These are phyloP conservation scores for Euplexia lucipara DNA, from an alignment of 2,888 invertebrate genomes.

Conservation along the genomic window DNA sequence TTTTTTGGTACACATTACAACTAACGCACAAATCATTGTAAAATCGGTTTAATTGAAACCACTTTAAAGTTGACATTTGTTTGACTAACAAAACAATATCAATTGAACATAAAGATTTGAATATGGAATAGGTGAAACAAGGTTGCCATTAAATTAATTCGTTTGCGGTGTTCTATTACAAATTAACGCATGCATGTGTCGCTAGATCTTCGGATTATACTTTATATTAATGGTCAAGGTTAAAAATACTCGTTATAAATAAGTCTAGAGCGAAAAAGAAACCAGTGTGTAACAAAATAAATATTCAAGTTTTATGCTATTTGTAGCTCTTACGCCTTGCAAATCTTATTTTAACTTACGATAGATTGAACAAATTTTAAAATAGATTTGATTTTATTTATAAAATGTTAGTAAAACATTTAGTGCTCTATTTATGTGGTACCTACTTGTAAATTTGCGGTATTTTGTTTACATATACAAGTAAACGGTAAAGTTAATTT, in stretches of 20 bases:
- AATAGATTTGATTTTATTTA: too few relatives aligned
- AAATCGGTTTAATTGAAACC: too few relatives aligned
- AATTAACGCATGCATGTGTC: conserved; percentile 37
- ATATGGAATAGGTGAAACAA: conserved; percentile 25
- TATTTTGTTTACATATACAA: not conserved
- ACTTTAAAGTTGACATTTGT: too few relatives aligned
- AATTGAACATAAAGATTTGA: not conserved
- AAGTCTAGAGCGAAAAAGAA: conserved; percentile 29
- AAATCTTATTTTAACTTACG: too few relatives aligned
- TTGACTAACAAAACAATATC: too few relatives aligned
- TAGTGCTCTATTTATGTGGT: too few relatives aligned
- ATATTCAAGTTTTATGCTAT: not conserved
- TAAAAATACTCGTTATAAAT: conserved; percentile 45
- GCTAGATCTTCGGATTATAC: conserved; percentile 43
- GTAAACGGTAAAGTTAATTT: conserved; percentile 13
- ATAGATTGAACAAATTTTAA: too few relatives aligned
- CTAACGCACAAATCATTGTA: too few relatives aligned
- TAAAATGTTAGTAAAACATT: too few relatives aligned
- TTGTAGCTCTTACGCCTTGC: too few relatives aligned
- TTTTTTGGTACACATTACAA: too few relatives aligned
- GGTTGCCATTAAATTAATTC: conserved; percentile 35
- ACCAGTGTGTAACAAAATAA: conserved; percentile 4
- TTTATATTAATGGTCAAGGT: conserved; percentile 46
- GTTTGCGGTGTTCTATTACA: conserved; percentile 17
- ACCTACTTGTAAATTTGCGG: too few relatives aligned